Evolutionary conservation across 2,113 vertebrate species (phyloP), one percentile per base, ranked within the genome.

Genomic region (Sardina pilchardus): DNA sequence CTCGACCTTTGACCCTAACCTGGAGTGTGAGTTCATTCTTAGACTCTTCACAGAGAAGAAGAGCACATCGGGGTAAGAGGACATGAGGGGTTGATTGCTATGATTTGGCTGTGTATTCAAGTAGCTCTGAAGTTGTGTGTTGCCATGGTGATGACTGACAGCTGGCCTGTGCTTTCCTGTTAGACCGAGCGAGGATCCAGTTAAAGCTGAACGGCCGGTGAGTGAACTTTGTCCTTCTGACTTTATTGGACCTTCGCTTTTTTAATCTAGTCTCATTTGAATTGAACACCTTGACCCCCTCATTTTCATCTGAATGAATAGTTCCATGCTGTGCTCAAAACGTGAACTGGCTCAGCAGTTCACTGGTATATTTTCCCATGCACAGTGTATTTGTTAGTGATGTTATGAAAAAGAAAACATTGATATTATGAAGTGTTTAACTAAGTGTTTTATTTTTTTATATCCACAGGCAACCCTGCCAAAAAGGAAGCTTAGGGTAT

Each of bases 1-100:
- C 53, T 98, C 98, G 0, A 99, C 97, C 67, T 99, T 97, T 0
- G 95, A 99, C 26, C 94, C 97, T 30, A 97, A 99, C 85, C 94
- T 98, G 83, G 98, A 99, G 83, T 96, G 97, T 48, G 98, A 99
- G 71, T 99, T 99, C 92, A 96, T 99, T 88, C 97, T 99, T 82
- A 95, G 98, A 86, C 98, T 99, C 90, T 99, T 99, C 95, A 99
- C 98, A 0, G 98, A 99, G 92, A 99, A 98, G 94, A 95, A 93
- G 88, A 99, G 95, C 91, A 94, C 95, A 14, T 99, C 98, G 6
- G 97, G 99, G 98, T 99, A 94, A 99, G 71, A 36, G 71, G 7
- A 12, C 14, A 4, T 1, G 10, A 78, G 17, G 30, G 71, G n/a
- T 10, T 3, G 3, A 67, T 30, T 67, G 14, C n/a, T 67, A n/a